These are phyloP conservation scores for Nasonovia ribisnigri DNA, from an alignment of 2,888 invertebrate genomes.

Conservation along the genomic window DNA sequence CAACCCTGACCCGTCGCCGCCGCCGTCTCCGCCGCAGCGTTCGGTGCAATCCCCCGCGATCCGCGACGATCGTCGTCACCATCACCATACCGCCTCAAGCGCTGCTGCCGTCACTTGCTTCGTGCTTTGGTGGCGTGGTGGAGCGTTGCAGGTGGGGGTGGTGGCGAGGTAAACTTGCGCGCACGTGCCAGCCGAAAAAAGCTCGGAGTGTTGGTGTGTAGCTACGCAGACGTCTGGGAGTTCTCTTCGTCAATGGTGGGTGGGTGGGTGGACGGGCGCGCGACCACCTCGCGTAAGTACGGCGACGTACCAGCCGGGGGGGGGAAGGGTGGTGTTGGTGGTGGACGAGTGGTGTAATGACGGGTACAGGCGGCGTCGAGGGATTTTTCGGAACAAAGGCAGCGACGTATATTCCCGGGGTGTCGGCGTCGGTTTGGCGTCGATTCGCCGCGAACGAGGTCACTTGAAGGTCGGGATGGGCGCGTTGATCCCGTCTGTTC, in stretches of 20 bases:
- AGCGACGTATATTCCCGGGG: slow-evolving; percentile 47
- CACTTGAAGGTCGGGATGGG: slow-evolving; percentile 59
- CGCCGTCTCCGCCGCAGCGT: slow-evolving; percentile 10
- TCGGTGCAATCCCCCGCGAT: slow-evolving; percentile 46
- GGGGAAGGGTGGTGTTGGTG: neutral
- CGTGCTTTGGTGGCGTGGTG: neutral
- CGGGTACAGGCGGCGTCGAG: slow-evolving; percentile 22
- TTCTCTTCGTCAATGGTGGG: neutral
- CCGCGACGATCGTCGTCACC: neutral
- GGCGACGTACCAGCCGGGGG: neutral
- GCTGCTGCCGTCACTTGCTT: neutral
- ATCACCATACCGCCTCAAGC: neutral
- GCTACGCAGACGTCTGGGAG: neutral
- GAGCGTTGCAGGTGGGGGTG: neutral
- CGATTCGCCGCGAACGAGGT: slow-evolving; percentile 53
- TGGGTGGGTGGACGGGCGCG: neutral
- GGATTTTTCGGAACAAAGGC: slow-evolving; percentile 53
- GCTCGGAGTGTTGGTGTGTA: neutral
- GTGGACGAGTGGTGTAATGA: neutral
- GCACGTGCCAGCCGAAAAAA: slow-evolving; percentile 46
- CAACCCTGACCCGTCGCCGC: slow-evolving; percentile 43
- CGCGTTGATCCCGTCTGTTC: slow-evolving; percentile 60
- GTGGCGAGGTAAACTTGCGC: neutral
- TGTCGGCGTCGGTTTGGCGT: slow-evolving; percentile 59
- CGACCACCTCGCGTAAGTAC: neutral